Base-by-base conservation (phyloP, 1,140 invertebrate species). In the Orchesella cincta region DNA sequence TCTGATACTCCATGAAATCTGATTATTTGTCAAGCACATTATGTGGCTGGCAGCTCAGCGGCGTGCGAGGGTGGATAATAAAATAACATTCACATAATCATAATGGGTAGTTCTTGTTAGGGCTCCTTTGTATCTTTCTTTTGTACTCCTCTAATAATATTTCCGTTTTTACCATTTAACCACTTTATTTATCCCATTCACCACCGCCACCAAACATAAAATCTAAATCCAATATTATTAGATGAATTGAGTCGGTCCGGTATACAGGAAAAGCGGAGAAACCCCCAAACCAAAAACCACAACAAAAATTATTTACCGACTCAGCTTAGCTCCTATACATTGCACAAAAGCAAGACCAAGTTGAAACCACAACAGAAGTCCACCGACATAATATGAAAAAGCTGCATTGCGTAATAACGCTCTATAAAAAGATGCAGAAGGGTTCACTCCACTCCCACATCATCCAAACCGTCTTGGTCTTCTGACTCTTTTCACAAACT, bases 71-170 rank as follows among this genome's bases (percentile, higher is more conserved):
- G 39, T 20, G 39, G 39, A 46, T 46, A 46, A 46, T 46, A 20
- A 46, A 46, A 46, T 46, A 46, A 46, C 20, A 46, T 46, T 46
- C 39, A 46, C 39, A 46, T 46, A 46, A 46, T 12, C n/a, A n/a
- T n/a, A n/a, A 46, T 12, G 39, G 8, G 8, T 20, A 8, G 39
- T 46, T 46, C 20, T 46, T 46, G 39, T 20, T 46, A 8, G 20
- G 20, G 39, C 39, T 46, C 20, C 20, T 14, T 57, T 57, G 52
- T 57, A 26, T 14, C 5, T 57, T 8, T 57, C 3, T 57, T 14
- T 57, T 57, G 52, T 57, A 23, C 12, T 57, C 52, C 23, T 57
- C 23, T 57, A 57, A 57, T 57, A 57, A 57, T 57, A 57, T 57
- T 57, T 57, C 52, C 52, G 52, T 57, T 57, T 57, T 57, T 46